Percentiles rank a stretch among this genome's conserved stretches.
These are phyloP conservation scores for Palythoa grandis DNA, from an alignment of 92 coral and sea anemone species.

Conservation along the genomic window DNA sequence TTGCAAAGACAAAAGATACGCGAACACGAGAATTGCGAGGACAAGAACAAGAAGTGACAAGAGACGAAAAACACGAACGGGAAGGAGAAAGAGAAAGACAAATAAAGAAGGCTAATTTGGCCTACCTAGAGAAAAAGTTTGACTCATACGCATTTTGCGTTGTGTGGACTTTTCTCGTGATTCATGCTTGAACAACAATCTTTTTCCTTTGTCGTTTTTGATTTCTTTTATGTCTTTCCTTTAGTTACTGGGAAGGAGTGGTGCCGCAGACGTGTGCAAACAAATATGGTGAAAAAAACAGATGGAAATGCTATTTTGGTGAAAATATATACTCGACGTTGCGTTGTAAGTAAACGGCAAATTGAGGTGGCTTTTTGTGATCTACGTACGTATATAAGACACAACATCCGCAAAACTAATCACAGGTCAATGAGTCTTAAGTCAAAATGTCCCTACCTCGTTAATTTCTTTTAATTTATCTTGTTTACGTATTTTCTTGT, in stretches of 20 bases:
- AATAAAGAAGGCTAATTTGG: too few relatives aligned
- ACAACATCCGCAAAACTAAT: background rate
- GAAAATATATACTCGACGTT: conserved; percentile 74
- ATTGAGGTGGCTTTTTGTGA: background rate
- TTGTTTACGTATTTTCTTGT: too few relatives aligned
- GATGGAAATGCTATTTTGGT: conserved; percentile 94
- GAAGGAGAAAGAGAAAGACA: too few relatives aligned
- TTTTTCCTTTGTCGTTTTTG: background rate
- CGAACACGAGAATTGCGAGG: too few relatives aligned
- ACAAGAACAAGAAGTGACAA: too few relatives aligned
- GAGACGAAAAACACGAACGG: too few relatives aligned
- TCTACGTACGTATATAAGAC: too few relatives aligned
- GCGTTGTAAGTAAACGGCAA: conserved; percentile 48
- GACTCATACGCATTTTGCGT: background rate
- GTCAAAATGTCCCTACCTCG: too few relatives aligned
- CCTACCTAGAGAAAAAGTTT: background rate
- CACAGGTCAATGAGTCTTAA: background rate
- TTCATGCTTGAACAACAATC: background rate
- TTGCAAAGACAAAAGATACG: too few relatives aligned
- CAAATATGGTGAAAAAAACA: conserved; percentile 50
- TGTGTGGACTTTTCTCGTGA: background rate
- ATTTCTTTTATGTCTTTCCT: background rate
- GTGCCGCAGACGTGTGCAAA: conserved; percentile 82
- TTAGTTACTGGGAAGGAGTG: conserved; percentile 90
- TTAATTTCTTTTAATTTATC: too few relatives aligned